Base-by-base conservation (phyloP, 2,797 vertebrate genomes). In the Simalia tracyae region DNA sequence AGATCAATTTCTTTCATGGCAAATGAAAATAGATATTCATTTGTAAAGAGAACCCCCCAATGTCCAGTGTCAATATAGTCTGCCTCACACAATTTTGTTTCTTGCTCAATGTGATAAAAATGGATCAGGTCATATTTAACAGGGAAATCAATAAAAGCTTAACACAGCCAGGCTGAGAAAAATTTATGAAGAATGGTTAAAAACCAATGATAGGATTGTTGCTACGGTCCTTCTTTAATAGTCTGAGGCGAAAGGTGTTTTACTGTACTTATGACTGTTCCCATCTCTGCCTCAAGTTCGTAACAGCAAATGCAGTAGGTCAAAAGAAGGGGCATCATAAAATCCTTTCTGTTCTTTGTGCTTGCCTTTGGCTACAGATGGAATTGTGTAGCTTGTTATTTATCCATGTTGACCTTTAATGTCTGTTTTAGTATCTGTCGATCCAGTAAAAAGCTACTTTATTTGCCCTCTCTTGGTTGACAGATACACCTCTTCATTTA, bases 331-430 rank as follows among this genome's bases (percentile, higher is more conserved):
- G 36, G 92, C 84, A 42, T 91, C 92, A 92, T 91, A 94, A 95
- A 95, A 96, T 93, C 26, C 92, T 63, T 56, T 76, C n/a, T 84
- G 68, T 92, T 61, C 90, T 95, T 91, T 91, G 57, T 92, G 88
- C 93, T 66, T 93, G 93, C 93, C 93, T 19, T 93, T 94, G 94
- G 92, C 89, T 93, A 87, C 91, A 92, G 87, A 96, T 90, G 76
- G 90, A 92, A 42, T 96, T 95, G 46, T 96, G 95, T 94, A 93
- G 91, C 92, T 94, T 95, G 93, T 94, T 96, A 95, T 96, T 94
- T 96, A 96, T 95, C 93, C 72, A 91, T 95, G 94, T 95, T 96
- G 94, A 96, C 95, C 96, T 96, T 95, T 96, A 96, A 95, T 94
- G 89, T 42, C 93, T 95, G 95, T 95, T 95, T 95, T 87, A 90